Conservation (phyloP, 2,113 vertebrate genomes). For the Coracopsis vasa region DNA sequence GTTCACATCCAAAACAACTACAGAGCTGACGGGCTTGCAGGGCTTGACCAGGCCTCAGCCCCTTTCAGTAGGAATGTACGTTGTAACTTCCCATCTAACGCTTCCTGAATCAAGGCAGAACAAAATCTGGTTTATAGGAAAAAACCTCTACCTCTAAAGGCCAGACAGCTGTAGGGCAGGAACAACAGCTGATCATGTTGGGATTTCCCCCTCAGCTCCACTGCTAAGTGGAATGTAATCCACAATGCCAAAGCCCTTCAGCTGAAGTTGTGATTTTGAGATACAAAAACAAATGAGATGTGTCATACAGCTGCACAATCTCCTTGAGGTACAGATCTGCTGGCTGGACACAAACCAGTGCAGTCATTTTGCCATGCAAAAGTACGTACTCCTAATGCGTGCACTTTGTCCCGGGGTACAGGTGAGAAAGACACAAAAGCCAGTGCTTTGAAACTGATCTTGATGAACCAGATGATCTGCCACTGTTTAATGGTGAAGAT, state of each 20-base stretch:
- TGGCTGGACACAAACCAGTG: background rate
- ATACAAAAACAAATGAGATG: background rate
- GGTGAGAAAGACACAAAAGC: background rate
- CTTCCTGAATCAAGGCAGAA: background rate
- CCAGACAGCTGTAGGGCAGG: background rate
- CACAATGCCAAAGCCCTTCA: background rate
- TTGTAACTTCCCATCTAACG: background rate
- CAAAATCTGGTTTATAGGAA: background rate
- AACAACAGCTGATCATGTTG: background rate
- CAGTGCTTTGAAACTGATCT: background rate
- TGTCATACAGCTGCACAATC: background rate
- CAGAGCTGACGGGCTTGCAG: background rate
- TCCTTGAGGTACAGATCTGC: background rate
- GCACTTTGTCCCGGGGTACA: background rate
- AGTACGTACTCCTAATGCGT: background rate
- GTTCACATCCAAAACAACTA: background rate
- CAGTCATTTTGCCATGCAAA: background rate
- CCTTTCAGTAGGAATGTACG: background rate
- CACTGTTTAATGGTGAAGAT: background rate
- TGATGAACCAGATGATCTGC: background rate
- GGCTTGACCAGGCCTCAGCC: background rate
- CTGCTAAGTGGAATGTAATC: background rate
- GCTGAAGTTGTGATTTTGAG: background rate
- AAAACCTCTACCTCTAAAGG: background rate
- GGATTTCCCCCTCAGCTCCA: background rate